phyloP scores from a whole-genome alignment of 2,888 invertebrate species.

The Drosophila picticornis region DNA sequence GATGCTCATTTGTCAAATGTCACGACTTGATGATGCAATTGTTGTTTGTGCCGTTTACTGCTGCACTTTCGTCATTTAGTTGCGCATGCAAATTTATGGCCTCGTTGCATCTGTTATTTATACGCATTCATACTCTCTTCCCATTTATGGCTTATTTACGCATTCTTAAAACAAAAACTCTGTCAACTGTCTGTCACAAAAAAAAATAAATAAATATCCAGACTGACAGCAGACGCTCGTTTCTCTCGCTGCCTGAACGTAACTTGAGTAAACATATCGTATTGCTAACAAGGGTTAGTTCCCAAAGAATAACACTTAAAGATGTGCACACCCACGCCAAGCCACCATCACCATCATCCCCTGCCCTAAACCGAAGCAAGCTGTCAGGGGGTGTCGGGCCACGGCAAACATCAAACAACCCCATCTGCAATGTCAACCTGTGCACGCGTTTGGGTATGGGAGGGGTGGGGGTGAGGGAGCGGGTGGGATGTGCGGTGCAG shows the following conservation, averaged over 20 bases:
- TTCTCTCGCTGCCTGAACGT: slow-evolving; percentile 17
- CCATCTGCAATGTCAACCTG: slow-evolving; percentile 54
- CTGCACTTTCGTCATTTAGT: slow-evolving; percentile 70
- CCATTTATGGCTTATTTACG: slow-evolving; percentile 71
- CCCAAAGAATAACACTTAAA: slow-evolving; percentile 71
- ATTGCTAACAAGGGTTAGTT: slow-evolving; percentile 71
- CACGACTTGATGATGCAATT: slow-evolving; percentile 82
- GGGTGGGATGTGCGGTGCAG: neutral
- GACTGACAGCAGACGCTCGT: slow-evolving; percentile 28
- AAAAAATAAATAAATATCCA: slow-evolving; percentile 21
- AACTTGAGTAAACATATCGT: slow-evolving; percentile 67
- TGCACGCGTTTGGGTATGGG: neutral
- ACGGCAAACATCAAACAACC: slow-evolving; percentile 56
- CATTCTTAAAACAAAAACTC: slow-evolving; percentile 67
- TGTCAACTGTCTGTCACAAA: slow-evolving; percentile 69
- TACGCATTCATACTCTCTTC: slow-evolving; percentile 42
- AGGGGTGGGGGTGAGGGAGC: neutral
- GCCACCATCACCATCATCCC: neutral
- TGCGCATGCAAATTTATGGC: slow-evolving; percentile 74
- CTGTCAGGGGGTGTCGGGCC: slow-evolving; percentile 26
- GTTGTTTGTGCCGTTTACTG: slow-evolving; percentile 46
- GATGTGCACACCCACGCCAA: slow-evolving; percentile 33
- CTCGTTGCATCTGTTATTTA: slow-evolving; percentile 56
- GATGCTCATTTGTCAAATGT: slow-evolving; percentile 81
- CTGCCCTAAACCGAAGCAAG: neutral